phyloP scores from a whole-genome alignment of 1,140 invertebrate species.

The Littorina saxatilis region DNA sequence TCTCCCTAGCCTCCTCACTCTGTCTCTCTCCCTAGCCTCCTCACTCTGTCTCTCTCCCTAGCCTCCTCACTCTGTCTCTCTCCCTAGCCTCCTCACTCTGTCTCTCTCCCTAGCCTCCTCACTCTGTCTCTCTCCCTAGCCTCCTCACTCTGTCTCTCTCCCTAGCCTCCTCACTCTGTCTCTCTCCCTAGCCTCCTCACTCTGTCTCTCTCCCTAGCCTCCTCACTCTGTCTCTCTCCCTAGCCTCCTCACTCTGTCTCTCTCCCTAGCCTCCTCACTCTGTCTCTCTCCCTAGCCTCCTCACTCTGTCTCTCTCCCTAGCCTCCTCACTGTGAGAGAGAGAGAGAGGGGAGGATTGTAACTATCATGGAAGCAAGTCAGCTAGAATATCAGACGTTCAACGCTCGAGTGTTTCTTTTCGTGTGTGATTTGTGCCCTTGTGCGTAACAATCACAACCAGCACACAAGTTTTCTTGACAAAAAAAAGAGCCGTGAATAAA shows the following conservation, averaged over 20 bases:
- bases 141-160: slow-evolving; percentile 8
- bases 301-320: slow-evolving; percentile 28
- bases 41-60: slow-evolving; percentile 3
- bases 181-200: slow-evolving; percentile 28
- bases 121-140: slow-evolving; percentile 8
- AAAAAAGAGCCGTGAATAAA: too few relatives aligned
- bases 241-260: neutral
- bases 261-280: slow-evolving; percentile 6
- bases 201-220: slow-evolving; percentile 12
- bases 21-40: neutral
- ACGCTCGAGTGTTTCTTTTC: neutral
- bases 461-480: too few relatives aligned
- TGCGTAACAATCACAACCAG: too few relatives aligned
- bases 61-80: slow-evolving; percentile 39
- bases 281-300: slow-evolving; percentile 19
- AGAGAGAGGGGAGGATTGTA: too few relatives aligned
- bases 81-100: neutral
- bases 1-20: neutral
- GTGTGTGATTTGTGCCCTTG: neutral
- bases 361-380: too few relatives aligned
- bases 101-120: neutral
- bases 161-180: neutral
- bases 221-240: neutral
- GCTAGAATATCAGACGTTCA: too few relatives aligned
- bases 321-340: neutral